Conservation (phyloP, 2,888 invertebrate species). For the Pterostichus niger region DNA sequence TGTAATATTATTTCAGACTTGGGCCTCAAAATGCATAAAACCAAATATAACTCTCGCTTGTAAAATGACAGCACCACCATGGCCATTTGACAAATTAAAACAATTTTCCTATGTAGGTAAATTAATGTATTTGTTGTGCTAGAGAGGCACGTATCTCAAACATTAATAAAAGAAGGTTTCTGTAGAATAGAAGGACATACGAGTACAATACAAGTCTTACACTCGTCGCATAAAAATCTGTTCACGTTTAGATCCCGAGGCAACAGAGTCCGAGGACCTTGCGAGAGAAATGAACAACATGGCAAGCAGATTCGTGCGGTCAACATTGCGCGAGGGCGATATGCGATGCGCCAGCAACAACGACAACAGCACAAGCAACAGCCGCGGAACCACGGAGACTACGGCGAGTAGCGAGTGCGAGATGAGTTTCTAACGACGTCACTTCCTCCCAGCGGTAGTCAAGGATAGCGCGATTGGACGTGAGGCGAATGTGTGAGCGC, state of each 20-base stretch:
- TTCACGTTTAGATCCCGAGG: neutral
- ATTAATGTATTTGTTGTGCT: too few species aligned
- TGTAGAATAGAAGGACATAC: too few species aligned
- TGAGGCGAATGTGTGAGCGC: slow-evolving; percentile 20
- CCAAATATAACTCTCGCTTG: too few species aligned
- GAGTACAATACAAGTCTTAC: neutral
- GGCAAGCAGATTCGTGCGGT: neutral
- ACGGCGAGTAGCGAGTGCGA: slow-evolving; percentile 38
- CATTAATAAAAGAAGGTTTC: too few species aligned
- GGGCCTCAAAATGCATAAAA: too few species aligned
- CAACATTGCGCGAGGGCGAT: neutral
- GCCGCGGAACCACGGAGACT: neutral
- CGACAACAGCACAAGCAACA: neutral
- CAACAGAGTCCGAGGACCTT: neutral
- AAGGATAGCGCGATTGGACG: slow-evolving; percentile 63
- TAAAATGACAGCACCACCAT: too few species aligned
- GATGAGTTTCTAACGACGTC: slow-evolving; percentile 62
- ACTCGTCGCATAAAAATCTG: neutral
- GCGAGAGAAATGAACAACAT: neutral
- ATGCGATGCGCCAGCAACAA: neutral
- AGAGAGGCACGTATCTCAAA: too few species aligned
- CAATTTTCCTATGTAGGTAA: too few species aligned
- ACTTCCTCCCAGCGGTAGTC: slow-evolving; percentile 65
- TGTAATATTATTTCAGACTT: too few species aligned
- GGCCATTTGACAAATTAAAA: too few species aligned